Evolutionary conservation across 2,888 invertebrate species (phyloP).

Genomic region (Patella pellucida): DNA sequence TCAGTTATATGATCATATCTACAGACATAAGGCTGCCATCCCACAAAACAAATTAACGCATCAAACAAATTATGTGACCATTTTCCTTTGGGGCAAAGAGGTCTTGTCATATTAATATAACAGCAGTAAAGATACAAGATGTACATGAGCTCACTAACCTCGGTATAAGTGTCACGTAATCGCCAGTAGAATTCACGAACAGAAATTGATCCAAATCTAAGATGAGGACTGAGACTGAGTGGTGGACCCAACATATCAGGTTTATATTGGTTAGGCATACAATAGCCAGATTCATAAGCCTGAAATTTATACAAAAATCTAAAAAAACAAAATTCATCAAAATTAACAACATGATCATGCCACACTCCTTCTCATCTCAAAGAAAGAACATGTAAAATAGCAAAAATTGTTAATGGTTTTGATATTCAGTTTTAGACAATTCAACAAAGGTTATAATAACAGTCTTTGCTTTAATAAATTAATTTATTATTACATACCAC

Average conservation of each 20-base stretch:
- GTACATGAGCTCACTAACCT: constrained; percentile 68
- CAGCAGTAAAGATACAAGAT: too few species aligned
- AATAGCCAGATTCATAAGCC: constrained; percentile 74
- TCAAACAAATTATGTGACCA: too few species aligned
- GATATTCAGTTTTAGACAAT: too few species aligned
- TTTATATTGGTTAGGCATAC: constrained; percentile 79
- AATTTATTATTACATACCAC: constrained; percentile 42
- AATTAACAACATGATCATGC: neutral
- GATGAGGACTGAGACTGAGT: constrained; percentile 80
- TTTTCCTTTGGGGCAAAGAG: too few species aligned
- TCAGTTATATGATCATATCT: too few species aligned
- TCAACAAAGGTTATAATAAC: too few species aligned
- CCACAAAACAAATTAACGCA: too few species aligned
- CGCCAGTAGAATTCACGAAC: constrained; percentile 82
- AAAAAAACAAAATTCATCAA: neutral
- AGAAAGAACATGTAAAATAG: neutral
- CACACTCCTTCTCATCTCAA: neutral
- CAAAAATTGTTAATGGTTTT: neutral
- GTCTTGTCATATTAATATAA: too few species aligned
- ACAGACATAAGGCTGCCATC: too few species aligned
- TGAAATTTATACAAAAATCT: constrained; percentile 33
- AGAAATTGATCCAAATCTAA: constrained; percentile 81
- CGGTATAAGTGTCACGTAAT: constrained; percentile 77
- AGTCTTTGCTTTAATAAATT: too few species aligned
- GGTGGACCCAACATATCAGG: constrained; percentile 80